Conservation (phyloP, 2,888 invertebrate genomes). For the Galerucella calmariensis region DNA sequence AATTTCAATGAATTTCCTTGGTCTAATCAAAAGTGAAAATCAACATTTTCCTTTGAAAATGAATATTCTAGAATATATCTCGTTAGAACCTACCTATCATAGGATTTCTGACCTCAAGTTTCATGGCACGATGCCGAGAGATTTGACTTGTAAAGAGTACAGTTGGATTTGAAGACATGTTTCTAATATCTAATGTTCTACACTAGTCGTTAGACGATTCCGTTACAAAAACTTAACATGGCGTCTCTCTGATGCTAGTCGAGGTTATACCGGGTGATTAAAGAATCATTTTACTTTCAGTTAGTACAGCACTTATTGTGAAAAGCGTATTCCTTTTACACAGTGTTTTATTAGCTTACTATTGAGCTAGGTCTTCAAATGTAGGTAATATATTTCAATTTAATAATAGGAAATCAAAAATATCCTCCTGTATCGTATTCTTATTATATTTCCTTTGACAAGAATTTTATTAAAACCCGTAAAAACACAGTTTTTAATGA, state of each 20-base stretch:
- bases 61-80: not conserved
- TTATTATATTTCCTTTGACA: not conserved
- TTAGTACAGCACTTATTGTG: not conserved
- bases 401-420: too few species aligned
- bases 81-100: not conserved
- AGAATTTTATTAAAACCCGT: not conserved
- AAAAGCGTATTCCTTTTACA: not conserved
- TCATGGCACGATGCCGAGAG: not conserved
- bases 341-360: too few species aligned
- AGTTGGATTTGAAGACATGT: conserved; percentile 27
- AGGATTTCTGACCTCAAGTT: not conserved
- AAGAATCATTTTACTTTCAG: conserved; percentile 12
- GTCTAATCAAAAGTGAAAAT: too few species aligned
- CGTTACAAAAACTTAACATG: conserved; percentile 24
- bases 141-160: conserved; percentile 19
- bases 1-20: too few species aligned
- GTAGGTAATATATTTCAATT: too few species aligned
- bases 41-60: too few species aligned
- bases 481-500: not conserved
- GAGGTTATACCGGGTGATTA: conserved; percentile 11
- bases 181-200: conserved; percentile 27
- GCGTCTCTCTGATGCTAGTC: not conserved
- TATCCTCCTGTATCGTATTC: too few species aligned
- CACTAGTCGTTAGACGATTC: conserved; percentile 23
- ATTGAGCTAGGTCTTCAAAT: too few species aligned